phyloP scores from a whole-genome alignment of 2,797 vertebrate species.

The Characodon lateralis region DNA sequence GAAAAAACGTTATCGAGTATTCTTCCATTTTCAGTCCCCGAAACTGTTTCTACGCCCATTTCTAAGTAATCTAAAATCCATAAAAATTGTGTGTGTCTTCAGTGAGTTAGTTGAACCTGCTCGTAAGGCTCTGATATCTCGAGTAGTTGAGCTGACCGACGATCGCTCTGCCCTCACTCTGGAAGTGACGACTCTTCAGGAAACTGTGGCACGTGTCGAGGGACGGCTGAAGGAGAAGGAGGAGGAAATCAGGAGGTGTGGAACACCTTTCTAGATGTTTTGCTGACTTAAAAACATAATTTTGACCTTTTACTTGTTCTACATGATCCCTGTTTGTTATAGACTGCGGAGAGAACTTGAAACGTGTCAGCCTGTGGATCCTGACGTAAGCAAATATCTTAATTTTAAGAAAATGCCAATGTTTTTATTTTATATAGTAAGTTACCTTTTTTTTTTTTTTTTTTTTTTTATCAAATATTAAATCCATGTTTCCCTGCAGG shows the following conservation, averaged over 20 bases:
- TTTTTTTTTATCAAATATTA: not conserved
- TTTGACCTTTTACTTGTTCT: not conserved
- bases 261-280: not conserved
- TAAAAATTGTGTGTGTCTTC: constrained; percentile 2
- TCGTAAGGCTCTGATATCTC: constrained; percentile 81
- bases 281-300: not conserved
- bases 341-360: constrained; percentile 81
- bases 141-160: constrained; percentile 82
- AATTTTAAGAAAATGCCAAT: not conserved
- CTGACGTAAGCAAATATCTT: constrained; percentile 70
- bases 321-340: constrained; percentile 5
- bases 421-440: not conserved
- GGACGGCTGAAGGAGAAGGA: constrained; percentile 80
- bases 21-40: not conserved
- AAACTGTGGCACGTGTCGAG: constrained; percentile 73
- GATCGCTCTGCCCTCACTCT: constrained; percentile 78
- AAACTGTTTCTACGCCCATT: not conserved
- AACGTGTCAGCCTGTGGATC: constrained; percentile 67
- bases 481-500: constrained; percentile 51
- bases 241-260: constrained; percentile 80
- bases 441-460: not conserved
- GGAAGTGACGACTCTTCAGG: constrained; percentile 73
- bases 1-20: too few relatives aligned
- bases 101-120: constrained; percentile 80
- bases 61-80: not conserved